These are phyloP conservation scores for Megaceryle maxima DNA, from an alignment of 2,113 vertebrate species.

Conservation along the genomic window DNA sequence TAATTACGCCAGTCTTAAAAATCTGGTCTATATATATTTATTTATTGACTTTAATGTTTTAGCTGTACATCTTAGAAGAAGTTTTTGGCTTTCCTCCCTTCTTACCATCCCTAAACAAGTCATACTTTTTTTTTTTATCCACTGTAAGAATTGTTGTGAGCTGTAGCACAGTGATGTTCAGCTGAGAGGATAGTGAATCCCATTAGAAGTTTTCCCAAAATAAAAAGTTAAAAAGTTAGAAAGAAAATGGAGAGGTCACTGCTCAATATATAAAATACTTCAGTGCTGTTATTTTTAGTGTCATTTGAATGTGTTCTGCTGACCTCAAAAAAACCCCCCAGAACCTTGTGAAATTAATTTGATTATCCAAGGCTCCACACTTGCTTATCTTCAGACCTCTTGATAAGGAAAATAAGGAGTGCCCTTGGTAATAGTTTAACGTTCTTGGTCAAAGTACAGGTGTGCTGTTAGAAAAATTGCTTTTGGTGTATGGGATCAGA, in stretches of 20 bases:
- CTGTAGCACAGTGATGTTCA: neutral
- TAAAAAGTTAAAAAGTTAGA: neutral
- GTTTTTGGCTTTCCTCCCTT: neutral
- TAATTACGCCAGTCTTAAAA: neutral
- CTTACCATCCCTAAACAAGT: neutral
- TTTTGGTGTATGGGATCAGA: neutral
- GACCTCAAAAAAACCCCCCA: neutral
- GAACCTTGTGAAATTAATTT: neutral
- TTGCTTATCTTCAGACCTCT: conserved; percentile 36
- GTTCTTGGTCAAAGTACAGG: conserved; percentile 63
- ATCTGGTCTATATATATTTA: neutral
- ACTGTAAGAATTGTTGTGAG: neutral
- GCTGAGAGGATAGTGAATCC: neutral
- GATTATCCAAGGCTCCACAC: conserved; percentile 17
- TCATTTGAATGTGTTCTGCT: neutral
- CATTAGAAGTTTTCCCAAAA: neutral
- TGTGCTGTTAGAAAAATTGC: conserved; percentile 8
- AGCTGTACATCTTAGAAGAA: neutral
- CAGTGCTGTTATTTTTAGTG: neutral
- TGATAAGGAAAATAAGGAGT: conserved; percentile 51
- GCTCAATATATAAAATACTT: neutral
- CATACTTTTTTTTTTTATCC: neutral
- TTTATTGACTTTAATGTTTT: neutral
- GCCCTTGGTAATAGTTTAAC: conserved; percentile 39
- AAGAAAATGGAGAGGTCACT: neutral